Conservation (phyloP, 2,888 invertebrate species). For the Trichogramma evanescens region DNA sequence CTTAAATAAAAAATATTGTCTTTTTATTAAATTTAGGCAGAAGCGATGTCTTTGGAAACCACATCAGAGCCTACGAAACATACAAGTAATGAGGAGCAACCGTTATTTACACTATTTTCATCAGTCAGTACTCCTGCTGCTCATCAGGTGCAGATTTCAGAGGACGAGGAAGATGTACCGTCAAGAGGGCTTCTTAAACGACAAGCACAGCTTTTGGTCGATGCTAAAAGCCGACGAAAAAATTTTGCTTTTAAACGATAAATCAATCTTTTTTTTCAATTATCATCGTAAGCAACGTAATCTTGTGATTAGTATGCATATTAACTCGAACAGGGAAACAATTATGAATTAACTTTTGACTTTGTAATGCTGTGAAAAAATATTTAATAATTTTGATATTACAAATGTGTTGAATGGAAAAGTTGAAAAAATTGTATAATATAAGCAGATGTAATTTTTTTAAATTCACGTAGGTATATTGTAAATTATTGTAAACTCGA, state of each 20-base stretch:
- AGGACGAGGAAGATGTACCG: slow-evolving; percentile 79
- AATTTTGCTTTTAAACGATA: slow-evolving; percentile 51
- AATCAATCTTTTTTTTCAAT: slow-evolving; percentile 1
- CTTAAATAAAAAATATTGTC: not conserved
- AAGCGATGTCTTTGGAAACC: slow-evolving; percentile 32
- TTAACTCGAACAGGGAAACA: too few species aligned
- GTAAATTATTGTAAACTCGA: too few species aligned
- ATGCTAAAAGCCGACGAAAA: slow-evolving; percentile 73
- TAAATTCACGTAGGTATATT: too few species aligned
- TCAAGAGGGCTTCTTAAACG: slow-evolving; percentile 71
- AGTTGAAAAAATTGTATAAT: too few species aligned
- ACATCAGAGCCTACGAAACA: slow-evolving; percentile 28
- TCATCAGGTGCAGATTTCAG: slow-evolving; percentile 48
- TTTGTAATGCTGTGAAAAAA: too few species aligned
- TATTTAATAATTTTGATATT: too few species aligned
- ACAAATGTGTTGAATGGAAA: too few species aligned
- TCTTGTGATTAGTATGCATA: too few species aligned
- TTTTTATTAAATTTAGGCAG: slow-evolving; percentile 27
- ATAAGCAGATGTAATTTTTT: too few species aligned
- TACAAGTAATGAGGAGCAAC: slow-evolving; percentile 28
- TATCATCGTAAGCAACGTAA: not conserved
- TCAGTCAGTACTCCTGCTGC: slow-evolving; percentile 29
- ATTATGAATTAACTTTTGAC: too few species aligned
- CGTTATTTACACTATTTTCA: slow-evolving; percentile 38
- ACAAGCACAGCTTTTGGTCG: slow-evolving; percentile 76